Percentiles rank a stretch among this genome's conserved stretches.
Conservation (phyloP, 2,888 invertebrate genomes). For the Agonopterix heracliana region DNA sequence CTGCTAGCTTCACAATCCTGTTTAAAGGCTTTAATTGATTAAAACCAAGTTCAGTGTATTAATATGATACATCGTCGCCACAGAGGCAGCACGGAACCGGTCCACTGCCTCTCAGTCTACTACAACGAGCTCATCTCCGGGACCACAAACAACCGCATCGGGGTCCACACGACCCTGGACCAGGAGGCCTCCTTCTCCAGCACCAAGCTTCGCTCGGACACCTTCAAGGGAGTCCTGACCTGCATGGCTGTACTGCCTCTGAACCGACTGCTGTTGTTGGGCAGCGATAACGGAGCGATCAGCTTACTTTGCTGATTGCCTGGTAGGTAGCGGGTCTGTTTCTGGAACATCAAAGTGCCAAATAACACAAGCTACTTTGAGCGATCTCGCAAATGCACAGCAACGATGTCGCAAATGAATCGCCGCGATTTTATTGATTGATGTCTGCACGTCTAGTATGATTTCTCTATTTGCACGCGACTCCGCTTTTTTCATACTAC, state of each 20-base stretch:
- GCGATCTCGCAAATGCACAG: too few species aligned
- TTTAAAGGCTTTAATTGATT: too few species aligned
- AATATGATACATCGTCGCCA: not conserved
- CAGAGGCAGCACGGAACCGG: conserved; percentile 94
- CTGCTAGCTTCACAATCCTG: too few species aligned
- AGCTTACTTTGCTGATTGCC: conserved; percentile 82
- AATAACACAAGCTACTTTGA: too few species aligned
- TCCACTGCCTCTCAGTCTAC: conserved; percentile 89
- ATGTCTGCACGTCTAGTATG: too few species aligned
- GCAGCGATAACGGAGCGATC: conserved; percentile 94
- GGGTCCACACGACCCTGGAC: conserved; percentile 86
- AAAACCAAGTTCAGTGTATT: too few species aligned
- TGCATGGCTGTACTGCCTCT: conserved; percentile 92
- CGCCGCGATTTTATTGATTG: too few species aligned
- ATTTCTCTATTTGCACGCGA: too few species aligned
- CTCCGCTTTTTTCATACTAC: too few species aligned
- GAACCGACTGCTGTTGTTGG: conserved; percentile 91
- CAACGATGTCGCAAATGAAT: too few species aligned
- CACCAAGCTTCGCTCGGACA: conserved; percentile 90
- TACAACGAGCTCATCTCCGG: conserved; percentile 91
- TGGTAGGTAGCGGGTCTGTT: not conserved
- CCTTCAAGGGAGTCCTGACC: conserved; percentile 93
- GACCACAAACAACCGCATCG: conserved; percentile 94
- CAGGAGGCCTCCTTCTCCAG: conserved; percentile 86
- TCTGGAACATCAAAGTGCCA: too few species aligned